phyloP scores from a whole-genome alignment of 1,140 invertebrate genomes.

The Frieseomelitta varia region DNA sequence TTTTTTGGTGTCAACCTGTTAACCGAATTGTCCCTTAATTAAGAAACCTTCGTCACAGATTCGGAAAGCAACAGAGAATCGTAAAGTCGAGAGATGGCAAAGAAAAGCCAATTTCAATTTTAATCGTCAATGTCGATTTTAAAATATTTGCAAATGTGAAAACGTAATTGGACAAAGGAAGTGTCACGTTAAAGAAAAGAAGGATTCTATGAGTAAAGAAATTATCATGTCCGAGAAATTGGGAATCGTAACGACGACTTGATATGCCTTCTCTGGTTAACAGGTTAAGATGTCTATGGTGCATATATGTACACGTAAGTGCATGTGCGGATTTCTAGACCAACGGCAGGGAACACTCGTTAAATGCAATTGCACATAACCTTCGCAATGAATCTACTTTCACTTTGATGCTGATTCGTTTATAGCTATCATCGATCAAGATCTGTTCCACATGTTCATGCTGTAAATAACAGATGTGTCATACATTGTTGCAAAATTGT shows the following conservation, averaged over 20 bases:
- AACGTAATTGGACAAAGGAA: neutral
- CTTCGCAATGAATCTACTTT: neutral
- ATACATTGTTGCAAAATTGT: neutral
- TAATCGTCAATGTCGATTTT: neutral
- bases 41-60: neutral
- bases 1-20: neutral
- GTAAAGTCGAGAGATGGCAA: neutral
- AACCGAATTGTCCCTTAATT: neutral
- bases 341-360: neutral
- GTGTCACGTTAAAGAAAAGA: neutral
- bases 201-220: neutral
- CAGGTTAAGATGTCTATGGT: neutral
- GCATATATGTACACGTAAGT: neutral
- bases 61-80: neutral
- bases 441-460: neutral
- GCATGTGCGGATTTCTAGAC: neutral
- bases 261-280: neutral
- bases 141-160: neutral
- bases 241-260: neutral
- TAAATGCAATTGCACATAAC: neutral
- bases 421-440: neutral
- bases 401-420: neutral
- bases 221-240: neutral
- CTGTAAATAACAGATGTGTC: neutral
- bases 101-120: neutral